phyloP scores from a whole-genome alignment of 2,888 invertebrate species.

The Drosophila austrosaltans region DNA sequence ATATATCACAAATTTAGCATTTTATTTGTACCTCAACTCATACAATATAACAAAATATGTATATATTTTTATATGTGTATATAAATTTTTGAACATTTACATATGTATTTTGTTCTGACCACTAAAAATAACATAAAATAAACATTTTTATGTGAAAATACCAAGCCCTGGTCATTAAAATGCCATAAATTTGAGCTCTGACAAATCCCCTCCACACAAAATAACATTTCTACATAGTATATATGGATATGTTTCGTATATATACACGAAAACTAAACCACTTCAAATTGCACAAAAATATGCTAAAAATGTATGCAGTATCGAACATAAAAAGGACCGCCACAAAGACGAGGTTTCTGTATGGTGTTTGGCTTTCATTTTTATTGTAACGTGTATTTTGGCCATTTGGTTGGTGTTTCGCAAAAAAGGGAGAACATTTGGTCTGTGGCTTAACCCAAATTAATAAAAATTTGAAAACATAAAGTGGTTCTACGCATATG shows the following conservation, averaged over 20 bases:
- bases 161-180: slow-evolving; percentile 64
- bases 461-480: slow-evolving; percentile 68
- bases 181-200: slow-evolving; percentile 67
- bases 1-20: slow-evolving; percentile 31
- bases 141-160: slow-evolving; percentile 52
- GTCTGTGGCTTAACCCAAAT: slow-evolving; percentile 71
- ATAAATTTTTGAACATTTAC: slow-evolving; percentile 13
- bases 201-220: slow-evolving; percentile 58
- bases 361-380: slow-evolving; percentile 27
- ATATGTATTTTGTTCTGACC: slow-evolving; percentile 13
- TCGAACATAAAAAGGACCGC: slow-evolving; percentile 34
- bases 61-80: slow-evolving; percentile 1
- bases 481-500: slow-evolving; percentile 61
- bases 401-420: slow-evolving; percentile 13
- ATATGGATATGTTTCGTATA: slow-evolving; percentile 12
- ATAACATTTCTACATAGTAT: slow-evolving; percentile 4
- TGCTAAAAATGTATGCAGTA: slow-evolving; percentile 56
- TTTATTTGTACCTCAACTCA: slow-evolving; percentile 15
- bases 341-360: slow-evolving; percentile 28
- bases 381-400: slow-evolving; percentile 43
- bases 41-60: slow-evolving; percentile 6
- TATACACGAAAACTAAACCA: slow-evolving; percentile 59
- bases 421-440: slow-evolving; percentile 34
- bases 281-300: slow-evolving; percentile 72
- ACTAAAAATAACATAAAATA: slow-evolving; percentile 50